Percentiles rank a stretch among this genome's conserved stretches.
Conservation (phyloP, 2,888 invertebrate genomes). For the Meiosimyza platycephala region DNA sequence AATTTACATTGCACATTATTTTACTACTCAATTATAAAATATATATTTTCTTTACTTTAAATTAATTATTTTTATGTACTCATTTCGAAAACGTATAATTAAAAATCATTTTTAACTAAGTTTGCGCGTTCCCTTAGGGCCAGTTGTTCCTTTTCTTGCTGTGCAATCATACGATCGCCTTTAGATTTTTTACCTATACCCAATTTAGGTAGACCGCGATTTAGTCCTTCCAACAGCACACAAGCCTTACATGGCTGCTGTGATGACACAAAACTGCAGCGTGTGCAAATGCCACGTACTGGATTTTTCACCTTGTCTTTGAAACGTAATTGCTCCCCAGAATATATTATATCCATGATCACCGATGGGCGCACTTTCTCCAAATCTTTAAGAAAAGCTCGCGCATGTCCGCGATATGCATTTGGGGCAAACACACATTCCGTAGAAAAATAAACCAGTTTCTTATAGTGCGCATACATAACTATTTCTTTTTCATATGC, state of each 20-base stretch:
- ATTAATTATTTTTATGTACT: too few species aligned
- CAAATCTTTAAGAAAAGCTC: constrained; percentile 91
- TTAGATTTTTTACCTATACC: constrained; percentile 93
- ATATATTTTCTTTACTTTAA: too few species aligned
- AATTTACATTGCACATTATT: too few species aligned
- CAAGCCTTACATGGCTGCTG: constrained; percentile 97
- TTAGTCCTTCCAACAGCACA: constrained; percentile 92
- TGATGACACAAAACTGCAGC: constrained; percentile 92
- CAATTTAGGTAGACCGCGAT: constrained; percentile 89
- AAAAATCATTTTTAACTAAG: constrained; percentile 67
- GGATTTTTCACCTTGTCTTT: constrained; percentile 87
- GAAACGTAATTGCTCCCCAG: constrained; percentile 87
- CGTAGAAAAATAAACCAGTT: constrained; percentile 96
- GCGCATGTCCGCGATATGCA: constrained; percentile 93
- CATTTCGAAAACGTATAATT: constrained; percentile 24
- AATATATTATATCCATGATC: constrained; percentile 94
- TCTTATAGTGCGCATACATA: constrained; percentile 98
- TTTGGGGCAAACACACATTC: constrained; percentile 99
- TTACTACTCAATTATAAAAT: too few species aligned
- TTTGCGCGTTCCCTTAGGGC: constrained; percentile 63
- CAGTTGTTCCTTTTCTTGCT: constrained; percentile 66
- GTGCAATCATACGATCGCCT: constrained; percentile 75
- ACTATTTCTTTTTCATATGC: constrained; percentile 99
- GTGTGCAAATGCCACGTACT: constrained; percentile 79
- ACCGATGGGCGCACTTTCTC: constrained; percentile 92